Evolutionary conservation across 2,797 vertebrate genomes (phyloP).

Genomic region (Clarias pachynema): DNA sequence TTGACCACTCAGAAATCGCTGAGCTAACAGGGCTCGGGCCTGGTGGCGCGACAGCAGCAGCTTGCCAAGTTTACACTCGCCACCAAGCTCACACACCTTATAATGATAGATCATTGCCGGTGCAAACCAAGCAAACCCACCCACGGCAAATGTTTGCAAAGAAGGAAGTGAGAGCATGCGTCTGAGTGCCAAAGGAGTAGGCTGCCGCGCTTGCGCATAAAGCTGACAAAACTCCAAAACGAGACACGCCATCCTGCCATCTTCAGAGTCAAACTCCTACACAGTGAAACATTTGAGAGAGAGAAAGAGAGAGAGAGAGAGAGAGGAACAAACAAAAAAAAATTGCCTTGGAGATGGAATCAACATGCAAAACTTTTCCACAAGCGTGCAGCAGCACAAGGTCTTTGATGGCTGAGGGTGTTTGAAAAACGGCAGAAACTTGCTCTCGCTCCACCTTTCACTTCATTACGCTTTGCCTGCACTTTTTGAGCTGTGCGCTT

Average conservation of each 20-base stretch:
- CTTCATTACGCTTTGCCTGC: slow-evolving; percentile 72
- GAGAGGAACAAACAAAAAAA: slow-evolving; percentile 58
- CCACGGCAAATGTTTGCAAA: slow-evolving; percentile 68
- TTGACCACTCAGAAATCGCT: slow-evolving; percentile 92
- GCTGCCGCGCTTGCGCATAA: slow-evolving; percentile 58
- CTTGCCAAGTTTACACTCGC: slow-evolving; percentile 73
- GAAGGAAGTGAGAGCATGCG: slow-evolving; percentile 63
- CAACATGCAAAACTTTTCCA: slow-evolving; percentile 63
- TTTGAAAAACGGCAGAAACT: slow-evolving; percentile 68
- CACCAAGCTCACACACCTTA: slow-evolving; percentile 76
- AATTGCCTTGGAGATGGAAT: slow-evolving; percentile 68
- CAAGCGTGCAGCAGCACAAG: slow-evolving; percentile 60
- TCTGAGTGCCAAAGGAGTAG: slow-evolving; percentile 67
- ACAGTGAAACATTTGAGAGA: slow-evolving; percentile 48
- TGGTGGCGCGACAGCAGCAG: slow-evolving; percentile 65
- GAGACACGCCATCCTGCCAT: slow-evolving; percentile 68
- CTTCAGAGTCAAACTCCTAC: slow-evolving; percentile 70
- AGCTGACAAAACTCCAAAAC: slow-evolving; percentile 65
- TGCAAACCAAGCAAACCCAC: slow-evolving; percentile 58
- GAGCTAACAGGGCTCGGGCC: slow-evolving; percentile 83
- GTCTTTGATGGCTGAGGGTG: slow-evolving; percentile 73
- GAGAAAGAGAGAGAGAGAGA: slow-evolving; percentile 44
- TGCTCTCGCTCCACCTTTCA: slow-evolving; percentile 60
- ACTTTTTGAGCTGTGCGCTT: slow-evolving; percentile 69
- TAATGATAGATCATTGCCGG: slow-evolving; percentile 69